Percentiles rank a stretch among this genome's conserved stretches.
phyloP scores from a whole-genome alignment of 2,888 invertebrate genomes.

The Carcina quercana region DNA sequence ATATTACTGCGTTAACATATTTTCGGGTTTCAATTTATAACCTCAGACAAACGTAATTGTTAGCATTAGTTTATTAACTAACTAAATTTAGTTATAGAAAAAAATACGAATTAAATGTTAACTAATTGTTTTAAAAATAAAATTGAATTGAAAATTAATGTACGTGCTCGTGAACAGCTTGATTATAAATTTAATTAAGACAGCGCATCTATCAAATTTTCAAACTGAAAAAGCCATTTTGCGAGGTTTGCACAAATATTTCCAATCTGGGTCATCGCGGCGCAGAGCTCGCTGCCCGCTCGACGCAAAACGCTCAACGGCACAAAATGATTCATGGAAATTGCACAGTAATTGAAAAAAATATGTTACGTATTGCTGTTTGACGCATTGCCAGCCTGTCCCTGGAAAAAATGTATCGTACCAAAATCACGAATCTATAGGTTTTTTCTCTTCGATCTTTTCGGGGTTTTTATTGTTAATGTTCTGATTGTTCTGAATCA shows the following conservation, averaged over 20 bases:
- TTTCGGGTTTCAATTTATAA: too few relatives aligned
- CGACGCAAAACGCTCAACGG: conserved; percentile 42
- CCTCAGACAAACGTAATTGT: too few relatives aligned
- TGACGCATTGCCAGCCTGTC: conserved; percentile 55
- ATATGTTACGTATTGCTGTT: conserved; percentile 66
- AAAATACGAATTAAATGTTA: neutral
- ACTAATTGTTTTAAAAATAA: neutral
- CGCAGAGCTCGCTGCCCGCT: conserved; percentile 22
- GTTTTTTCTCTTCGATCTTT: too few relatives aligned
- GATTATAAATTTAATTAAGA: conserved; percentile 12
- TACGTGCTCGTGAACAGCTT: neutral
- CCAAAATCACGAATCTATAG: too few relatives aligned
- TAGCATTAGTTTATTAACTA: too few relatives aligned
- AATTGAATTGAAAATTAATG: neutral
- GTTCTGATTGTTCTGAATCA: too few relatives aligned
- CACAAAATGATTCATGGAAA: conserved; percentile 65
- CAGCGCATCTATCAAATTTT: conserved; percentile 17
- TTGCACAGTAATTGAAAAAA: conserved; percentile 69
- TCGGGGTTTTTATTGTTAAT: too few relatives aligned
- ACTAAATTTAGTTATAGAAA: too few relatives aligned
- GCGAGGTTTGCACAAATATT: conserved; percentile 55
- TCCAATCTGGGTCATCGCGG: conserved; percentile 48
- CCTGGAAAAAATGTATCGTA: conserved; percentile 31
- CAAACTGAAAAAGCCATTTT: conserved; percentile 35
- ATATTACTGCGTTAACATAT: too few relatives aligned